These are phyloP conservation scores for Sinosuthora webbiana DNA, from an alignment of 2,113 vertebrate species.

Conservation along the genomic window DNA sequence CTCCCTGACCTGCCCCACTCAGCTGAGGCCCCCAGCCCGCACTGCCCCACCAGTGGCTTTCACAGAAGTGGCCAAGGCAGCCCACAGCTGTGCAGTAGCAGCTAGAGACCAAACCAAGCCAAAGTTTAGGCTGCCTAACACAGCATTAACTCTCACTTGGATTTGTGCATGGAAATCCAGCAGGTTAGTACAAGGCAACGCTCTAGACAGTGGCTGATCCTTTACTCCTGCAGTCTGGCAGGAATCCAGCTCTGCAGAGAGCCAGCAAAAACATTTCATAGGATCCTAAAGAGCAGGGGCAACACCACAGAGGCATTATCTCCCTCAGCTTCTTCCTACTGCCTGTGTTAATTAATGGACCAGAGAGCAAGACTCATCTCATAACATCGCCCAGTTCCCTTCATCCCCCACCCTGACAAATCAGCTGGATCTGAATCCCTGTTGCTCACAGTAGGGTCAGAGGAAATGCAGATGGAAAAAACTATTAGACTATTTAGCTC, in stretches of 20 bases:
- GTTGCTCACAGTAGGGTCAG: background rate
- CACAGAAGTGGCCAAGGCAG: background rate
- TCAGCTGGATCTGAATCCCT: background rate
- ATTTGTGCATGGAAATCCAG: constrained; percentile 39
- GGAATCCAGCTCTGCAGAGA: background rate
- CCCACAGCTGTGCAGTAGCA: background rate
- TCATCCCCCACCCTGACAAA: background rate
- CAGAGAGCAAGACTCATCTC: background rate
- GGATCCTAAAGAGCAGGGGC: background rate
- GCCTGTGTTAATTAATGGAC: background rate
- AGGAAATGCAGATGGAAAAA: constrained; percentile 53
- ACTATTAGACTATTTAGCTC: background rate
- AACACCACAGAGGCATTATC: background rate
- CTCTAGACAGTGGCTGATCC: constrained; percentile 34
- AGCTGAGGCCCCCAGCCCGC: background rate
- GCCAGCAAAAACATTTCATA: background rate
- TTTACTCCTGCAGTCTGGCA: background rate
- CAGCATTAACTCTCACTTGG: constrained; percentile 17
- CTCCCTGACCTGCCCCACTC: background rate
- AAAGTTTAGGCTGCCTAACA: background rate
- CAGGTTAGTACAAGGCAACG: background rate
- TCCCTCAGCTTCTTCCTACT: background rate
- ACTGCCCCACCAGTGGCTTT: background rate
- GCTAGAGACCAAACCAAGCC: background rate
- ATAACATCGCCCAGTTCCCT: background rate